A percentile compares a stretch with the other conserved stretches of the same genome.
These are phyloP conservation scores for Stenotaenia linearis DNA, from an alignment of 2,888 invertebrate genomes.

Conservation along the genomic window DNA sequence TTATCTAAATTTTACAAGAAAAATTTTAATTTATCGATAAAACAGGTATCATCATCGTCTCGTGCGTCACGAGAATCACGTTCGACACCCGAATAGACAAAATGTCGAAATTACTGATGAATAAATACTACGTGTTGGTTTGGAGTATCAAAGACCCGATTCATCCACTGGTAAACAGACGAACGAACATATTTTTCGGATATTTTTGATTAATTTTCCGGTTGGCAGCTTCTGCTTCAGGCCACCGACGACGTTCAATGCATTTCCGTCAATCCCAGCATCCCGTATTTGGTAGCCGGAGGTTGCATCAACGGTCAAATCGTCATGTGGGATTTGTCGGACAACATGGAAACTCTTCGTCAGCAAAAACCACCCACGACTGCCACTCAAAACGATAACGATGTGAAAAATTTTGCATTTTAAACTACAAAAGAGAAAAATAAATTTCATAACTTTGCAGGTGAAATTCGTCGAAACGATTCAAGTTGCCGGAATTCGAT, in stretches of 20 bases:
- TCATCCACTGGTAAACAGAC: slow-evolving; percentile 19
- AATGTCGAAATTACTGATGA: not conserved
- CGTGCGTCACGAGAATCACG: not conserved
- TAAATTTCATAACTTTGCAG: too few relatives aligned
- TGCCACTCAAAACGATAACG: not conserved
- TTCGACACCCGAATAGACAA: slow-evolving; percentile 8
- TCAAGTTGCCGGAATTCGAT: not conserved
- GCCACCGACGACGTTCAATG: not conserved
- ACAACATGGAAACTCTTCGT: not conserved
- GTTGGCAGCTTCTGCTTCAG: not conserved
- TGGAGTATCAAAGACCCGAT: slow-evolving; percentile 29
- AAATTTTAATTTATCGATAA: not conserved
- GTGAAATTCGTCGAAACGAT: not conserved
- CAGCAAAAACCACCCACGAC: not conserved
- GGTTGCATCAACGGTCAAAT: slow-evolving; percentile 24
- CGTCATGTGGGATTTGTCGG: not conserved
- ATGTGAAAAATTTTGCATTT: not conserved
- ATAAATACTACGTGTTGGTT: not conserved
- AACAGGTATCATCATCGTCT: not conserved
- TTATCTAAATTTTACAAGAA: not conserved
- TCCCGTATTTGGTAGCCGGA: not conserved
- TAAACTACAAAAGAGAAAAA: too few relatives aligned
- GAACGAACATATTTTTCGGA: not conserved
- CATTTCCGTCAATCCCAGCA: not conserved
- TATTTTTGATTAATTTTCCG: not conserved